Evolutionary conservation across 2,797 vertebrate species (phyloP).

Genomic region (Prunella strophiata): DNA sequence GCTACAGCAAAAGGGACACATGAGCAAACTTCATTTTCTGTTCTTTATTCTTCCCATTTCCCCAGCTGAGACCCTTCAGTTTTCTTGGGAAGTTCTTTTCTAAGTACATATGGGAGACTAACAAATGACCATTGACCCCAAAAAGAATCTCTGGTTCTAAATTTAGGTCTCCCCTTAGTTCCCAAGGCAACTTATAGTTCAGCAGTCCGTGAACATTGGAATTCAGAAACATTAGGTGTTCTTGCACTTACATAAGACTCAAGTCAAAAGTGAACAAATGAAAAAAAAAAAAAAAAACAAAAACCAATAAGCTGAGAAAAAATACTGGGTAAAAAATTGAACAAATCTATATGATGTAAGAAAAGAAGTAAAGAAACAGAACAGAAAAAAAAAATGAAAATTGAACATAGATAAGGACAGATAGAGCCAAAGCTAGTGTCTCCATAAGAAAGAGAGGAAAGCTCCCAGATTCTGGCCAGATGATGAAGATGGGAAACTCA

Average conservation of each 20-base stretch:
- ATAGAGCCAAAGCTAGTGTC: background rate
- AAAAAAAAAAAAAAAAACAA: background rate
- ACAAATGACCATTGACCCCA: background rate
- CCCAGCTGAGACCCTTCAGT: background rate
- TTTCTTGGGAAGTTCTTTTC: background rate
- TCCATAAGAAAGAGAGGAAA: background rate
- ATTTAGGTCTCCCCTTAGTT: background rate
- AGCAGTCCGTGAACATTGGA: background rate
- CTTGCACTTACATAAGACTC: background rate
- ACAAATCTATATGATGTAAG: background rate
- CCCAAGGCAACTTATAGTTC: background rate
- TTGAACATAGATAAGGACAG: background rate
- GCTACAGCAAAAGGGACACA: background rate
- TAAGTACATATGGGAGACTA: background rate
- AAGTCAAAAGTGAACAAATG: background rate
- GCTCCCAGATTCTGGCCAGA: background rate
- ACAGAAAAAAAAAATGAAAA: background rate
- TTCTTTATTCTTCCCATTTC: background rate
- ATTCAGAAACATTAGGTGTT: background rate
- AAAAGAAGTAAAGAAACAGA: background rate
- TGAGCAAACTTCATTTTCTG: background rate
- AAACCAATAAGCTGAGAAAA: background rate
- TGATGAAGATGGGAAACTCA: background rate
- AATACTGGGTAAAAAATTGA: background rate
- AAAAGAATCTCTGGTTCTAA: background rate